These are phyloP conservation scores for Apis dorsata DNA, from an alignment of 1,140 invertebrate genomes.

Conservation along the genomic window DNA sequence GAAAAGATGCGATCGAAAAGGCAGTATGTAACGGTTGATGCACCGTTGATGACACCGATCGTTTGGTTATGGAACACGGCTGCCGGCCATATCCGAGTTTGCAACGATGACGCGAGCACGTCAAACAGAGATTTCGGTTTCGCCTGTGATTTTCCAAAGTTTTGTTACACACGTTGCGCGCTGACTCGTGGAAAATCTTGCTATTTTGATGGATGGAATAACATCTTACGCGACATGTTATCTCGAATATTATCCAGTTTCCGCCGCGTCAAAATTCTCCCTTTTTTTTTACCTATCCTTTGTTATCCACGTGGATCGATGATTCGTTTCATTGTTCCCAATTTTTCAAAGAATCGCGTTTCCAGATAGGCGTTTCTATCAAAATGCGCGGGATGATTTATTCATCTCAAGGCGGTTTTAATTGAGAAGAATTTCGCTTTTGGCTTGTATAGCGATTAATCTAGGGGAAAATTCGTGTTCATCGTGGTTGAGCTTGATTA, in stretches of 20 bases:
- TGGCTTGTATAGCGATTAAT: background rate
- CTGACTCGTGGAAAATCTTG: conserved; percentile 7
- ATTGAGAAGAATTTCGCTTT: conserved; percentile 15
- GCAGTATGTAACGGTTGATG: too few relatives aligned
- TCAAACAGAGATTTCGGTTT: background rate
- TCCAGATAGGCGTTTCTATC: background rate
- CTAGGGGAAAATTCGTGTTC: background rate
- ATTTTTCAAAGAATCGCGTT: background rate
- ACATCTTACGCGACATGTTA: background rate
- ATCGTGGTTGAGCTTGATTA: background rate
- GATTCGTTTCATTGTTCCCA: background rate
- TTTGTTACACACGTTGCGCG: background rate
- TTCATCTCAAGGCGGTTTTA: background rate
- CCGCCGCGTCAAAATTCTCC: background rate
- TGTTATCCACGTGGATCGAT: background rate
- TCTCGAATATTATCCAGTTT: background rate
- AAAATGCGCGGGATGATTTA: background rate
- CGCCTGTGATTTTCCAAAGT: conserved; percentile 22
- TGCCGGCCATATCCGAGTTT: conserved; percentile 31
- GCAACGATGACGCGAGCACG: conserved; percentile 12
- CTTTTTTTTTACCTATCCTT: background rate
- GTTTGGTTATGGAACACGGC: conserved; percentile 2
- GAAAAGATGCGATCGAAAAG: background rate
- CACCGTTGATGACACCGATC: conserved; percentile 21
- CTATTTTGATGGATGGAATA: conserved; percentile 12